A percentile compares a stretch with the other conserved stretches of the same genome.
phyloP scores from a whole-genome alignment of 2,888 invertebrate genomes.

The Dasysyrphus albostriatus region DNA sequence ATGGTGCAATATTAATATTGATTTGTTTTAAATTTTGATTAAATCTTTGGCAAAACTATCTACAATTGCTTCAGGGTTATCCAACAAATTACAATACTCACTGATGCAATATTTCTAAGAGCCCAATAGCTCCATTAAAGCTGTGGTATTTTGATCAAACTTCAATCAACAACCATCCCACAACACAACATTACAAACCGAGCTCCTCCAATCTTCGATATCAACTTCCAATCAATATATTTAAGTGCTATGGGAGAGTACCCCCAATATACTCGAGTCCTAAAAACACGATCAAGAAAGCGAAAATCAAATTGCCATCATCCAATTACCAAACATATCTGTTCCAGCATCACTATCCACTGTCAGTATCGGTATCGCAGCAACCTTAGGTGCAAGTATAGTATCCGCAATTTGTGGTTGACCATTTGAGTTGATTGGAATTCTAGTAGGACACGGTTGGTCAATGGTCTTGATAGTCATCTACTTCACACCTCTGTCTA shows the following conservation, averaged over 20 bases:
- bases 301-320: slow-evolving; percentile 25
- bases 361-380: not conserved
- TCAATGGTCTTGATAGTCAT: not conserved
- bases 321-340: not conserved
- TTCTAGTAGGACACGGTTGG: slow-evolving; percentile 5
- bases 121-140: no score
- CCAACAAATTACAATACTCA: not conserved
- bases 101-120: no score
- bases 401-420: slow-evolving; percentile 29
- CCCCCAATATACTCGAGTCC: not conserved
- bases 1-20: no score
- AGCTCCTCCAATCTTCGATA: not conserved
- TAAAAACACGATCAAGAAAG: not conserved
- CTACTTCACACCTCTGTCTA: slow-evolving; percentile 48
- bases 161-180: not conserved
- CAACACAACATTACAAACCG: not conserved
- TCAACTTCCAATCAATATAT: slow-evolving; percentile 3
- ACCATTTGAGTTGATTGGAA: slow-evolving; percentile 41
- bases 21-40: no score
- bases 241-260: not conserved
- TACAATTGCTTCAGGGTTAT: not conserved
- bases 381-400: not conserved
- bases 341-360: not conserved
- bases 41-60: no score
- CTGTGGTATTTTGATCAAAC: not conserved